Percentiles rank a stretch among this genome's conserved stretches.
Evolutionary conservation across 2,113 vertebrate species (phyloP).

Genomic region (Sphyrna mokarran): DNA sequence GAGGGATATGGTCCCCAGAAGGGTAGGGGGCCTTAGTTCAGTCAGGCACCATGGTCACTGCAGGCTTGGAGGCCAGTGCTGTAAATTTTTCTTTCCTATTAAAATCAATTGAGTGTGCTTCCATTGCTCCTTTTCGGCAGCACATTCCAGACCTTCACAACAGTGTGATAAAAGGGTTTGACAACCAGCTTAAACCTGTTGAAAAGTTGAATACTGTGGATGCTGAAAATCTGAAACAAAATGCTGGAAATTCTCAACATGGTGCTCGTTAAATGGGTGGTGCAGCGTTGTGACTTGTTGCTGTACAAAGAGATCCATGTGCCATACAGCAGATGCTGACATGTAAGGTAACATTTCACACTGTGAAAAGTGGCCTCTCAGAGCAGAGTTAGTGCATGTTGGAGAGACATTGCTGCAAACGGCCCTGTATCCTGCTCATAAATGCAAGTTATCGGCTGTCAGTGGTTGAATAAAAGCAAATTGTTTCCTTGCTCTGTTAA

Average conservation of each 20-base stretch:
- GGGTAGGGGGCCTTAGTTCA: too few relatives aligned
- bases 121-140: too few relatives aligned
- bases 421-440: not conserved
- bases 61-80: too few relatives aligned
- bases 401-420: not conserved
- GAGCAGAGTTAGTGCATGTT: not conserved
- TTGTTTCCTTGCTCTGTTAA: not conserved
- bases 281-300: not conserved
- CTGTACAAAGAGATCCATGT: not conserved
- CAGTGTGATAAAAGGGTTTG: too few relatives aligned
- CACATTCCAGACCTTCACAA: too few relatives aligned
- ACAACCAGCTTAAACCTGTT: too few relatives aligned
- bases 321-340: not conserved
- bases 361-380: not conserved
- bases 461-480: not conserved
- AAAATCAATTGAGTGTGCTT: too few relatives aligned
- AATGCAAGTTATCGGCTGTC: not conserved
- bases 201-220: too few relatives aligned
- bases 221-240: too few relatives aligned
- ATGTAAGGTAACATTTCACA: not conserved
- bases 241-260: not conserved
- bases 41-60: too few relatives aligned
- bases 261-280: not conserved
- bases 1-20: too few relatives aligned
- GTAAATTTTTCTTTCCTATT: too few relatives aligned